Evolutionary conservation across 2,113 vertebrate genomes (phyloP).

Genomic region (Microtus oregoni): DNA sequence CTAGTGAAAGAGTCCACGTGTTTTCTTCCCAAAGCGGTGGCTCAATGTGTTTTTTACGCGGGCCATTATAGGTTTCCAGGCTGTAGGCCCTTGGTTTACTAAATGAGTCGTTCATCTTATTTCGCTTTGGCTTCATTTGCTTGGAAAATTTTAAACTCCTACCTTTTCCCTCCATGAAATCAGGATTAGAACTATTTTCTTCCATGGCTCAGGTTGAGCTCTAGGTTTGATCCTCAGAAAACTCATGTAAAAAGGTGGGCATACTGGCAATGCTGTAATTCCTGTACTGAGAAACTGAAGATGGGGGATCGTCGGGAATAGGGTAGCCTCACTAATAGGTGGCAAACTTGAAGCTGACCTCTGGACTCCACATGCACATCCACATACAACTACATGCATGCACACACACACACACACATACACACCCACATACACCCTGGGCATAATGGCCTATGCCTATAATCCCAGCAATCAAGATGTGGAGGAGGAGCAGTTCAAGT

Average conservation of each 20-base stretch:
- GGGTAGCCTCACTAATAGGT: neutral
- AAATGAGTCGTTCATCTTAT: constrained; percentile 73
- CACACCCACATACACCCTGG: neutral
- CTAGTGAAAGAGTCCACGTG: constrained; percentile 79
- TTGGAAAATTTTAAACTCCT: neutral
- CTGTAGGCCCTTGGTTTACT: constrained; percentile 59
- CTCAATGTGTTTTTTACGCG: constrained; percentile 74
- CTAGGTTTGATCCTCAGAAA: neutral
- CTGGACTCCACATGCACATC: neutral
- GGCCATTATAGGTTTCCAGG: constrained; percentile 64
- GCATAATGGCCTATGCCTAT: neutral
- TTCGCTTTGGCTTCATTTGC: constrained; percentile 67
- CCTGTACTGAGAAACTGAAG: neutral
- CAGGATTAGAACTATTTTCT: neutral
- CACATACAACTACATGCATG: neutral
- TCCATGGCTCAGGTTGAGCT: neutral
- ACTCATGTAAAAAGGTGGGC: neutral
- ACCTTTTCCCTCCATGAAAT: neutral
- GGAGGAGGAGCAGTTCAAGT: neutral
- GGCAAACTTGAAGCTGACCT: neutral
- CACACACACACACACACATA: no score
- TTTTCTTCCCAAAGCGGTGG: constrained; percentile 66
- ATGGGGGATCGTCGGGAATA: neutral
- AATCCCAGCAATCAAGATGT: neutral
- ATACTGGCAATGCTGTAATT: neutral